Evolutionary conservation across 2,888 invertebrate genomes (phyloP).

Genomic region (Formica aserva): DNA sequence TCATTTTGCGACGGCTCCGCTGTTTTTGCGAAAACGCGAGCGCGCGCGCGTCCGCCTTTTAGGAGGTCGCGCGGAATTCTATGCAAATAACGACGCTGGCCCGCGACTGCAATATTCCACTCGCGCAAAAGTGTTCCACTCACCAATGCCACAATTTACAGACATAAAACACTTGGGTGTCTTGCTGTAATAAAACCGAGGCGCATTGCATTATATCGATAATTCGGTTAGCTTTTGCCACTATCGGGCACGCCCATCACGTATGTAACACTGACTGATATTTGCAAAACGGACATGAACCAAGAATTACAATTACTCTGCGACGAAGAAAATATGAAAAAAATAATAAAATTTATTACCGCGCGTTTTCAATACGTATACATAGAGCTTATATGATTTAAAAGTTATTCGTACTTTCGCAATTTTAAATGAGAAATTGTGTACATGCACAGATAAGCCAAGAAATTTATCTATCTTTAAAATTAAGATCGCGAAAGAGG

Average conservation of each 20-base stretch:
- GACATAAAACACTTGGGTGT: slow-evolving; percentile 16
- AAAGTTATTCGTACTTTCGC: neutral
- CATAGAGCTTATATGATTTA: neutral
- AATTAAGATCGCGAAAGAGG: slow-evolving; percentile 4
- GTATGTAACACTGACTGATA: neutral
- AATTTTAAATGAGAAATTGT: neutral
- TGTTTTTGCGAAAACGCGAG: slow-evolving; percentile 30
- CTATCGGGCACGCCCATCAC: neutral
- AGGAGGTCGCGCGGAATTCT: slow-evolving; percentile 16
- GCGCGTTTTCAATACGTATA: neutral
- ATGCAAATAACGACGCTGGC: slow-evolving; percentile 41
- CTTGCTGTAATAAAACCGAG: slow-evolving; percentile 9
- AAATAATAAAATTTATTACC: neutral
- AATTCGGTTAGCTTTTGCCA: slow-evolving; percentile 10
- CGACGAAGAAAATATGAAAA: neutral
- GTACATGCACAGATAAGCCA: neutral
- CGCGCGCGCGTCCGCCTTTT: neutral
- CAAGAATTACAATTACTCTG: neutral
- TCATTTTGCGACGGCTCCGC: slow-evolving; percentile 12
- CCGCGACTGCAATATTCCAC: slow-evolving; percentile 34
- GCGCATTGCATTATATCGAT: slow-evolving; percentile 5
- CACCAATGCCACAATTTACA: slow-evolving; percentile 31
- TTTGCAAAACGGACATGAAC: neutral
- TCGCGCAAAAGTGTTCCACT: slow-evolving; percentile 26
- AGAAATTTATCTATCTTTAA: neutral